A percentile compares a stretch with the other conserved stretches of the same genome.
Evolutionary conservation across 2,888 invertebrate genomes (phyloP).

Genomic region (Galeopsomyia nigrocyanea): DNA sequence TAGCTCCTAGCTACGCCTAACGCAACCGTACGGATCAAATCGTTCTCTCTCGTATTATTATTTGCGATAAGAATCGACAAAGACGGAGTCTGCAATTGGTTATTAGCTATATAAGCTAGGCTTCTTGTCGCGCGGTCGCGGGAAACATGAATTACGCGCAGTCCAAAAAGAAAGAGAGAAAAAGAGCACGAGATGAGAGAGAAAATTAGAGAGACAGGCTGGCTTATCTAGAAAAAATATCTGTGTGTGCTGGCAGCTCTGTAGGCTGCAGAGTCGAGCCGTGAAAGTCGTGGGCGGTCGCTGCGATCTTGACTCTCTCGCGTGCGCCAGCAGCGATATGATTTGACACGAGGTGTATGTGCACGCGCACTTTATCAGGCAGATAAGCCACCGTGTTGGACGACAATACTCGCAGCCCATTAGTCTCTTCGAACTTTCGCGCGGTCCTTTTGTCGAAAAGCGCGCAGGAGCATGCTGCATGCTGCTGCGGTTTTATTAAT

Average conservation of each 20-base stretch:
- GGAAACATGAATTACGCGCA: no score
- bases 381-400: constrained; percentile 40
- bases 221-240: constrained; percentile 43
- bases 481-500: constrained; percentile 9
- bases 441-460: constrained; percentile 16
- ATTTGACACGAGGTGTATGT: constrained; percentile 25
- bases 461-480: not conserved
- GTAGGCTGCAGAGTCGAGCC: no score
- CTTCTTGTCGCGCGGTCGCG: no score
- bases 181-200: constrained; percentile 1
- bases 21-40: no score
- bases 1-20: no score
- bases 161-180: no score
- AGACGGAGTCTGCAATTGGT: no score
- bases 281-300: constrained; percentile 45
- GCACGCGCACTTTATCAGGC: constrained; percentile 26
- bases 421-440: constrained; percentile 9
- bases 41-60: no score
- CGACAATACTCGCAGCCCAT: constrained; percentile 11
- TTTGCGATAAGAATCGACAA: no score
- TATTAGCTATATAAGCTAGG: no score
- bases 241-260: constrained; percentile 29
- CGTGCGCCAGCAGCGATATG: constrained; percentile 7
- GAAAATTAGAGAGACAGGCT: constrained; percentile 35
- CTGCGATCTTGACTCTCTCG: constrained; percentile 3